Evolutionary conservation across 2,888 invertebrate species (phyloP).

Genomic region (Endotricha flammealis): DNA sequence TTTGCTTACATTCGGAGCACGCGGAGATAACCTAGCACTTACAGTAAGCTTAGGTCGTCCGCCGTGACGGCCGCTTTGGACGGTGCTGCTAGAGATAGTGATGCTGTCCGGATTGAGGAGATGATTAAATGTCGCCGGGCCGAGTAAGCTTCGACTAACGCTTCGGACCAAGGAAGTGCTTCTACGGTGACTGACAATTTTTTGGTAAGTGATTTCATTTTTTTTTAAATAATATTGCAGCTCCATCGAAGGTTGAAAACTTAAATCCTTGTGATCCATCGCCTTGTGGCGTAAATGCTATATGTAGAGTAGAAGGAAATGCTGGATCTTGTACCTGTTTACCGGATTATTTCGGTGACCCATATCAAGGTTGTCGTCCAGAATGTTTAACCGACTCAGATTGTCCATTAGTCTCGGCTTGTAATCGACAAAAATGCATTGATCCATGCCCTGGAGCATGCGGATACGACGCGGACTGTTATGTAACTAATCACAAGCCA

Average conservation of each 20-base stretch:
- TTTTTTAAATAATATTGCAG: conserved; percentile 62
- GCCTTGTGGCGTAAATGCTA: conserved; percentile 85
- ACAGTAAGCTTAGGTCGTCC: conserved; percentile 76
- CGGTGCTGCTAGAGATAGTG: conserved; percentile 65
- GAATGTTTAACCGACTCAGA: conserved; percentile 82
- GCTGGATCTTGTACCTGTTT: conserved; percentile 86
- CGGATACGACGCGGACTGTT: conserved; percentile 82
- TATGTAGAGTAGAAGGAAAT: conserved; percentile 83
- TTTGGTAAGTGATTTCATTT: conserved; percentile 61
- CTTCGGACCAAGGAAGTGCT: conserved; percentile 74
- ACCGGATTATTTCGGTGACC: conserved; percentile 85
- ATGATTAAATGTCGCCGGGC: conserved; percentile 70
- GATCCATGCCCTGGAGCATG: conserved; percentile 85
- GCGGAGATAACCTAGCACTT: conserved; percentile 78
- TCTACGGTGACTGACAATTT: conserved; percentile 59
- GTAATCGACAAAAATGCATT: conserved; percentile 81
- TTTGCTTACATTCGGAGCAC: conserved; percentile 74
- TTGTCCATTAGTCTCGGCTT: conserved; percentile 80
- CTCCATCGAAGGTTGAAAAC: conserved; percentile 60
- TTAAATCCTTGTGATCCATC: conserved; percentile 80
- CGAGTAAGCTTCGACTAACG: conserved; percentile 76
- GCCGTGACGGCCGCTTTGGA: conserved; percentile 67
- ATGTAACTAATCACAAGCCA: conserved; percentile 82
- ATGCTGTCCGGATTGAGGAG: conserved; percentile 59
- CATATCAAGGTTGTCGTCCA: conserved; percentile 85